Base-by-base conservation (phyloP, 1,140 invertebrate genomes). In the Cotesia typhae region DNA sequence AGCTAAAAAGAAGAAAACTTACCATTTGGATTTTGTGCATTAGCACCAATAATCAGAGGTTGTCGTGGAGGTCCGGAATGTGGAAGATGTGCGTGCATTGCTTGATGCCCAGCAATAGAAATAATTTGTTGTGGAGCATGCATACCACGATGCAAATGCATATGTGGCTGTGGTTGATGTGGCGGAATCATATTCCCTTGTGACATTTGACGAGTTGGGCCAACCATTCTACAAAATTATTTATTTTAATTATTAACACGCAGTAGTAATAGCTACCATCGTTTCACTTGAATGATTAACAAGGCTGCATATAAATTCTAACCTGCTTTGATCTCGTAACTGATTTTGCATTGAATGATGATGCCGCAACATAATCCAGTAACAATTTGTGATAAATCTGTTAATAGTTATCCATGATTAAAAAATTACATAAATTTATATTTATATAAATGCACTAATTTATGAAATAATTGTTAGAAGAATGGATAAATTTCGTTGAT, bases 171-270 rank as follows among this genome's bases (percentile, higher is more conserved):
- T 66, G 85, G 81, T 81, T 86, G 85, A 78, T 85, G 86, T 75
- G 83, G 78, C 69, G 83, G 83, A 74, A 85, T 80, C 84, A 87
- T 86, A 73, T 80, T 83, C 71, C 82, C 79, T 79, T 85, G 86
- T 73, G 86, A 84, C 84, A 87, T 87, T 38, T 83, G 86, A 76
- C 84, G 86, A 80, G 86, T 86, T 74, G 83, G 81, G 78, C 82
- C 84, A 79, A 79, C 82, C 81, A 85, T 82, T 79, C 84, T 86
- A 70, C n/a, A 74, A 76, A 72, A 74, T 59, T 28, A 28, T 28
- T 28, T 3, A 28, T 28, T 28, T 28, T 28, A 28, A 61, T 52
- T 59, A 55, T 14, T 20, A 72, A 10, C 51, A 51, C 35, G 57
- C 51, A 60, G 3, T n/a, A 41, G 36, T 47, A 9, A 41, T 14